Conservation (phyloP, 2,888 invertebrate genomes). For the Noctua janthina region DNA sequence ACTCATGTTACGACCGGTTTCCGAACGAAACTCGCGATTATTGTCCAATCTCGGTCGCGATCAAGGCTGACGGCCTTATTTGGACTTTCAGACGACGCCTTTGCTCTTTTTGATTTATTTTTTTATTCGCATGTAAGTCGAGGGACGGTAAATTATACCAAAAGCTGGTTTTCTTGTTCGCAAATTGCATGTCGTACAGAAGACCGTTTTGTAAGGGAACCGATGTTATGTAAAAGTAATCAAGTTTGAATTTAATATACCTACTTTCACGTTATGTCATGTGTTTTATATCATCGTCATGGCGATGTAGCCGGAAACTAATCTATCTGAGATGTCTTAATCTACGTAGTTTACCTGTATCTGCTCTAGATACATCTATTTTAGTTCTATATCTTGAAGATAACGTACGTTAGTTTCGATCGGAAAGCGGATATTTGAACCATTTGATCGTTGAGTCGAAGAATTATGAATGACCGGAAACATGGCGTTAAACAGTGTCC, state of each 20-base stretch:
- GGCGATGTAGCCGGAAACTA: conserved; percentile 28
- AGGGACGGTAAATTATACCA: conserved; percentile 55
- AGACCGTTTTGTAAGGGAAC: conserved; percentile 32
- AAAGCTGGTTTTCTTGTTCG: conserved; percentile 56
- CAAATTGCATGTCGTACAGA: conserved; percentile 49
- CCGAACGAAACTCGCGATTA: conserved; percentile 70
- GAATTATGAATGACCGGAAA: conserved; percentile 13
- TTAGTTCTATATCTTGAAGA: background rate
- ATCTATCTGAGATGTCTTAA: conserved; percentile 15
- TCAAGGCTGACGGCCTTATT: conserved; percentile 73
- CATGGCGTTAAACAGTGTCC: background rate
- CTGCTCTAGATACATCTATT: background rate
- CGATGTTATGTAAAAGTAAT: conserved; percentile 54
- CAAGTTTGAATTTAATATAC: conserved; percentile 32
- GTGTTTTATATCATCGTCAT: conserved; percentile 18
- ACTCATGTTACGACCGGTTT: conserved; percentile 82
- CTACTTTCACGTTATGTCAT: conserved; percentile 41
- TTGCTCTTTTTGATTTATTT: conserved; percentile 59
- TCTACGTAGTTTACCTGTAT: background rate
- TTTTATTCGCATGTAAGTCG: conserved; percentile 49
- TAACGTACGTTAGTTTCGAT: background rate
- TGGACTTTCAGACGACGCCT: conserved; percentile 67
- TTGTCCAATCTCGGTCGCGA: conserved; percentile 72
- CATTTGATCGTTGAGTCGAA: background rate
- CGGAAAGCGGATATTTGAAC: background rate